phyloP scores from a whole-genome alignment of 2,113 vertebrate genomes.

The Colaptes auratus region DNA sequence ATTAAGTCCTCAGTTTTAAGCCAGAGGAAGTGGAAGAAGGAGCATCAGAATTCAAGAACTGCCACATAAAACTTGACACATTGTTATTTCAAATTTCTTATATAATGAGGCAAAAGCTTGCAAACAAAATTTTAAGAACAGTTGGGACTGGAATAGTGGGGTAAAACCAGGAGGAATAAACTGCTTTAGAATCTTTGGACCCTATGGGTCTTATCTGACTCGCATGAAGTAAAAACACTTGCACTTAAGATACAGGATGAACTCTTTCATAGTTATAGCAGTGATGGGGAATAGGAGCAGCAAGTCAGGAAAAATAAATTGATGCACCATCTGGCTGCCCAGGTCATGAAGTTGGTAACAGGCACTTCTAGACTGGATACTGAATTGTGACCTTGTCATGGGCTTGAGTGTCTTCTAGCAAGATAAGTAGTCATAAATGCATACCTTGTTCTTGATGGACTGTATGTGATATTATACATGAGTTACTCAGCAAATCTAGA shows the following conservation, averaged over 20 bases:
- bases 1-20: neutral
- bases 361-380: neutral
- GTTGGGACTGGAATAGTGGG: neutral
- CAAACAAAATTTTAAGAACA: neutral
- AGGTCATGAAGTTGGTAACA: neutral
- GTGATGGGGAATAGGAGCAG: neutral
- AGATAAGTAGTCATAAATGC: neutral
- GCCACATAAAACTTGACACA: neutral
- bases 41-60: neutral
- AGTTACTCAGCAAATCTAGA: neutral
- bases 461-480: neutral
- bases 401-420: neutral
- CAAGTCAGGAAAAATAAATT: neutral
- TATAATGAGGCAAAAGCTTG: neutral
- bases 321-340: neutral
- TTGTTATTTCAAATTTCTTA: neutral
- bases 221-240: neutral
- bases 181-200: neutral
- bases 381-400: neutral
- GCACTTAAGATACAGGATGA: neutral
- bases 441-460: neutral
- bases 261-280: neutral
- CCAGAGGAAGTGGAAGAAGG: neutral
- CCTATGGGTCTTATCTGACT: neutral
- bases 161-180: neutral